Base-by-base conservation (phyloP, 1,140 invertebrate species). In the Hirudo medicinalis region DNA sequence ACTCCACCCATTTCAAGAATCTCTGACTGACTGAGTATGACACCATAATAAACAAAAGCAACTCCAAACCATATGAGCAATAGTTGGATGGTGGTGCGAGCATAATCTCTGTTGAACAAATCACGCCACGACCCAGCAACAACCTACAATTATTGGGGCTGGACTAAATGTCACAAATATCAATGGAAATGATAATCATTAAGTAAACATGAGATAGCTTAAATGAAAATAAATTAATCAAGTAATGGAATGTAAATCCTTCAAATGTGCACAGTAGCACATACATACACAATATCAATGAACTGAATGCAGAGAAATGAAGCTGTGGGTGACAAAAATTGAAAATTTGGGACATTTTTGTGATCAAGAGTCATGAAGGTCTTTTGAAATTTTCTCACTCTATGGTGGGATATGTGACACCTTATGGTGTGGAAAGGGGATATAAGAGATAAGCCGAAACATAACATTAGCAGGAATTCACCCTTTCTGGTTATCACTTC, bases 11-110 rank as follows among this genome's bases (percentile, higher is more conserved):
- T 67, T 63, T 91, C 89, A 78, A 96, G 89, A 43, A 97, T 83
- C 82, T 96, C 92, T 0, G 93, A 94, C 20, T 92, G 93, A 86
- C 95, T 92, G 57, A 97, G 82, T 2, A 97, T 92, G 67, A 96
- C 85, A 1, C 94, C 94, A 80, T 97, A 97, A 79, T 97, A 97
- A 77, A 90, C 92, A 81, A 95, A 95, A 0, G 93, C 91, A 80
- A 91, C 92, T 0, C 89, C 87, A 84, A 92, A 90, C 91, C 91
- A 93, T 75, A 85, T 80, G 73, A 80, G 74, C 79, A 76, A 78
- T 17, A 81, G 69, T 72, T 78, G 75, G 13, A 81, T 40, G 8
- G 79, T 79, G 55, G 78, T 80, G 19, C 76, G 71, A 20, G 73
- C 55, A 69, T 80, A 82, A 32, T 76, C 74, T 11, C 69, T 66